Base-by-base conservation (phyloP, 2,797 vertebrate genomes). In the Sebastiscus tertius region DNA sequence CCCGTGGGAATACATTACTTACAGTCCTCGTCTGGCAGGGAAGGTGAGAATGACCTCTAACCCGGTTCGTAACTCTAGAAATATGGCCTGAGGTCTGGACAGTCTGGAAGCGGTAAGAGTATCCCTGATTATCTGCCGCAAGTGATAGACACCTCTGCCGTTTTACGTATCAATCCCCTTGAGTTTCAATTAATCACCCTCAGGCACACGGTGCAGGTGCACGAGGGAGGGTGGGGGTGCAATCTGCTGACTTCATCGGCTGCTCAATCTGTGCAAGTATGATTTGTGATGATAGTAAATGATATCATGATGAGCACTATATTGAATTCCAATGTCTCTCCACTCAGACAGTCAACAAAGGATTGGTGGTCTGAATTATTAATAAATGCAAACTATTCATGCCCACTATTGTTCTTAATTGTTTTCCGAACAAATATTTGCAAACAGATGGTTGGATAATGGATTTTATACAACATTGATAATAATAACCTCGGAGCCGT, bases 1-100 rank as follows among this genome's bases (percentile, higher is more conserved):
- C 70, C 26, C 33, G 61, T 56, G 81, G 75, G 69, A 74, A 77
- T 58, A 27, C 79, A 79, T 77, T 66, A 61, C 64, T 75, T 62
- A 65, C 22, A 61, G 76, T 81, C 49, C 18, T 31, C 5, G 29
- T 64, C 46, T 80, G 54, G 33, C 59, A 58, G 67, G 72, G 72
- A 86, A 80, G 69, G 86, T 86, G 88, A 90, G 63, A 66, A 86
- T 56, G 78, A 91, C 88, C 91, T 91, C 85, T 77, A 72, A 83
- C 80, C 72, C 61, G 6, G 70, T 74, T 64, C 0, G 89, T 91
- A 93, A 94, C 87, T 89, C 76, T 75, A 93, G 91, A 88, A 80
- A 65, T 56, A 36, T 14, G 52, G 34, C 77, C 75, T 2, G 61
- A 58, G 80, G 39, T 80, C 33, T 59, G 70, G 72, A 84, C 20